Evolutionary conservation across 1,140 invertebrate genomes (phyloP).

Genomic region (Nixonia krombeini): DNA sequence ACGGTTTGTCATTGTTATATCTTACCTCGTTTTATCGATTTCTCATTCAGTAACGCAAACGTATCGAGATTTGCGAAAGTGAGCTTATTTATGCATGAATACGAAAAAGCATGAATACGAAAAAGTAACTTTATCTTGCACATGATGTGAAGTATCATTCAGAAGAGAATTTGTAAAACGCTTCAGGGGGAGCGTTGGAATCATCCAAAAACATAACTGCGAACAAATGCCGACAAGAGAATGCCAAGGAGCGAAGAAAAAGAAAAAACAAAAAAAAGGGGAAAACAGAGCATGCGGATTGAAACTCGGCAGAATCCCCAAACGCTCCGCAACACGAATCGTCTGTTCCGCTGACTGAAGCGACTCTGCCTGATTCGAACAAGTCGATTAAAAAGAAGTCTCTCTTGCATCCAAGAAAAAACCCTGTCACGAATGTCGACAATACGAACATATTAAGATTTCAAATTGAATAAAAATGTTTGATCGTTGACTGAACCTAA

Average conservation of each 20-base stretch:
- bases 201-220: conserved; percentile 3
- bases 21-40: conserved; percentile 16
- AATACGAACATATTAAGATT: no score
- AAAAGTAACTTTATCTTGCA: not conserved
- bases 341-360: no score
- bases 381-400: no score
- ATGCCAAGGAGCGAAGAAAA: not conserved
- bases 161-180: conserved; percentile 6
- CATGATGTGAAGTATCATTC: not conserved
- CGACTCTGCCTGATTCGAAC: no score
- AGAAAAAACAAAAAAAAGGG: not conserved
- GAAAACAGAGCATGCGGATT: no score
- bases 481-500: no score
- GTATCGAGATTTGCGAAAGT: not conserved
- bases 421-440: no score
- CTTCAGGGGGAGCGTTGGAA: conserved; percentile 1
- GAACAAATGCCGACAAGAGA: not conserved
- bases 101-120: conserved; percentile 2
- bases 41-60: not conserved
- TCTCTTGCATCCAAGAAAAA: no score
- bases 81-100: conserved; percentile 6
- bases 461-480: no score
- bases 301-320: no score
- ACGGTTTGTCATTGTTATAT: conserved; percentile 21
- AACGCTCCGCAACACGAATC: no score